Percentiles rank a stretch among this genome's conserved stretches.
Conservation (phyloP, 2,888 invertebrate genomes). For the Ptychoptera albimana region DNA sequence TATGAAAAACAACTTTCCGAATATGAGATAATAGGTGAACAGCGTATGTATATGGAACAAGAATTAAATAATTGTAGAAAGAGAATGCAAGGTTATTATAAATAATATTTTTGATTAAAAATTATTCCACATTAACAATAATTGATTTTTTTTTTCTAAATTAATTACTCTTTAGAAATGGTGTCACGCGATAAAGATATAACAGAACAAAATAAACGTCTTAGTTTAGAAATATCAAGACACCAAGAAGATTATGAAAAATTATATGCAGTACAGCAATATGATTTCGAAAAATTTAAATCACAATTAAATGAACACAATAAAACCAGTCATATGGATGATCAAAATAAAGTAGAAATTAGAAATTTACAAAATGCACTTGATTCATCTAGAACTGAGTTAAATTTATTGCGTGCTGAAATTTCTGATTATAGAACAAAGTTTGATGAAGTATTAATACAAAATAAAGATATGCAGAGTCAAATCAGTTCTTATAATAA, state of each 20-base stretch:
- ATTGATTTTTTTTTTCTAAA: neutral
- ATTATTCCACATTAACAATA: too few relatives aligned
- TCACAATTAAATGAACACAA: constrained; percentile 19
- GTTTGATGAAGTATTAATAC: constrained; percentile 17
- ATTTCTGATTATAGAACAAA: constrained; percentile 14
- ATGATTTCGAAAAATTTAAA: constrained; percentile 24
- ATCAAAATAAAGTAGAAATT: constrained; percentile 24
- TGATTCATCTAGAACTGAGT: constrained; percentile 22
- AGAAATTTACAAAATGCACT: constrained; percentile 26
- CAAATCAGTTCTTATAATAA: constrained; percentile 17
- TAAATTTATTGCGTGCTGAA: constrained; percentile 17
- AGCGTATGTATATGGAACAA: neutral
- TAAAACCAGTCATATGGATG: constrained; percentile 13
- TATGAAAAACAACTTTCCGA: constrained; percentile 6
- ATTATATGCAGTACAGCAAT: constrained; percentile 15
- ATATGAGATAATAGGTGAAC: constrained; percentile 2
- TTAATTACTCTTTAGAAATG: constrained; percentile 1
- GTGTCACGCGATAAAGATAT: constrained; percentile 4
- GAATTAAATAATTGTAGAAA: constrained; percentile 1
- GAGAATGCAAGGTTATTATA: neutral
- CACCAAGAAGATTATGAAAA: constrained; percentile 6
- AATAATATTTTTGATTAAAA: too few relatives aligned
- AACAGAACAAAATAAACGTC: constrained; percentile 3
- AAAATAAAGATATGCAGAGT: constrained; percentile 19
- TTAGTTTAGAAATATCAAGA: constrained; percentile 2